Conservation (phyloP, 2,113 vertebrate genomes). For the Romanogobio albipinnatus region DNA sequence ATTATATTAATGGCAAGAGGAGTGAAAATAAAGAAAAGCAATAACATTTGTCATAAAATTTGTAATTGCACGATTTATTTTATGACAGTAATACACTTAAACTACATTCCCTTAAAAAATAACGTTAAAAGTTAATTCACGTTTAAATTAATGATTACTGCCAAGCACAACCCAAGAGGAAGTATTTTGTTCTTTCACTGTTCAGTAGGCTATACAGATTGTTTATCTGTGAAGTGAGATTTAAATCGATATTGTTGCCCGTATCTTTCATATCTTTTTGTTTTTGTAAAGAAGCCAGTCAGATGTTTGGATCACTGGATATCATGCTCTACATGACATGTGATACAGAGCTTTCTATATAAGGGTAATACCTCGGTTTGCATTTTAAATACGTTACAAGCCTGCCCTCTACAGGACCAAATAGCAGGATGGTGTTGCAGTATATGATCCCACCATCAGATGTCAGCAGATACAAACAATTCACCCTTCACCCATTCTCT, state of each 20-base stretch:
- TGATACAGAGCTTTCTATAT: background rate
- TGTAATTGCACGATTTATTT: background rate
- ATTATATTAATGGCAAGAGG: background rate
- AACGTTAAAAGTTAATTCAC: background rate
- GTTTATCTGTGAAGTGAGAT: constrained; percentile 3
- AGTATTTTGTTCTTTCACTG: background rate
- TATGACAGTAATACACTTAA: too few relatives aligned
- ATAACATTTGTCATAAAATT: background rate
- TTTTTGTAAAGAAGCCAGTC: background rate
- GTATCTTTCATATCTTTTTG: background rate
- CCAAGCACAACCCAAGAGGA: background rate
- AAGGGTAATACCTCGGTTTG: background rate
- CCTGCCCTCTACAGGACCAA: constrained; percentile 29
- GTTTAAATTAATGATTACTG: background rate
- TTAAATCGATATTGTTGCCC: background rate
- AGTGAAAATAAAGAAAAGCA: background rate
- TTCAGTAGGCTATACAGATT: background rate
- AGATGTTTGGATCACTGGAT: background rate
- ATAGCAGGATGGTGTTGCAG: background rate
- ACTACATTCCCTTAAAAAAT: background rate
- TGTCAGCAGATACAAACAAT: constrained; percentile 69
- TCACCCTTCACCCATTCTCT: background rate
- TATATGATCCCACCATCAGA: constrained; percentile 54
- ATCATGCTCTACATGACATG: background rate
- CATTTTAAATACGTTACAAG: constrained; percentile 5